A percentile compares a stretch with the other conserved stretches of the same genome.
phyloP scores from a whole-genome alignment of 1,140 invertebrate genomes.

The Dolichoris vasculosae region DNA sequence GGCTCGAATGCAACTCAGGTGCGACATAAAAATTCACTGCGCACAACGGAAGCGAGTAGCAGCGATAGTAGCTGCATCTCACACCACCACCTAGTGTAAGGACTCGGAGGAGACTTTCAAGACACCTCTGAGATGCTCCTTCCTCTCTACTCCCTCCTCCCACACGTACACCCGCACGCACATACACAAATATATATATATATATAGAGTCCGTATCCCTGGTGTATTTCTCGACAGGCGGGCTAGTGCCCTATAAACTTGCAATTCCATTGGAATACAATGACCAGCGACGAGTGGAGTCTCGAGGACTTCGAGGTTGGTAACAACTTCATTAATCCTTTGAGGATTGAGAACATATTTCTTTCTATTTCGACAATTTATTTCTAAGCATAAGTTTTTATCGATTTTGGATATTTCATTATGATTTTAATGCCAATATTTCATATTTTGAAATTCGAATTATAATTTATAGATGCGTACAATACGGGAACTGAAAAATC shows the following conservation, averaged over 20 bases:
- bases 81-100: slow-evolving; percentile 47
- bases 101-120: slow-evolving; percentile 46
- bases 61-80: slow-evolving; percentile 26
- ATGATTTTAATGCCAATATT: neutral
- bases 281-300: slow-evolving; percentile 5
- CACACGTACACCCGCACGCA: too few relatives aligned
- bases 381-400: neutral
- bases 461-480: too few relatives aligned
- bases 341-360: slow-evolving; percentile 11
- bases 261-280: slow-evolving; percentile 43
- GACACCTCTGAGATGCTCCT: slow-evolving; percentile 19
- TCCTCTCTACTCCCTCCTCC: too few relatives aligned
- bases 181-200: neutral
- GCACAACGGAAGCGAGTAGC: slow-evolving; percentile 22
- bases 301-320: neutral
- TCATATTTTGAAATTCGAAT: neutral
- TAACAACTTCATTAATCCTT: slow-evolving; percentile 43
- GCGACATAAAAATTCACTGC: slow-evolving; percentile 50
- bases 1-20: slow-evolving; percentile 46
- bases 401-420: neutral
- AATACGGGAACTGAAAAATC: too few relatives aligned
- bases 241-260: slow-evolving; percentile 45
- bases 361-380: slow-evolving; percentile 22
- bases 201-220: neutral
- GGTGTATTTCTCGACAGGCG: neutral